phyloP scores from a whole-genome alignment of 2,888 invertebrate species.

The Megaustenia siamemsis region DNA sequence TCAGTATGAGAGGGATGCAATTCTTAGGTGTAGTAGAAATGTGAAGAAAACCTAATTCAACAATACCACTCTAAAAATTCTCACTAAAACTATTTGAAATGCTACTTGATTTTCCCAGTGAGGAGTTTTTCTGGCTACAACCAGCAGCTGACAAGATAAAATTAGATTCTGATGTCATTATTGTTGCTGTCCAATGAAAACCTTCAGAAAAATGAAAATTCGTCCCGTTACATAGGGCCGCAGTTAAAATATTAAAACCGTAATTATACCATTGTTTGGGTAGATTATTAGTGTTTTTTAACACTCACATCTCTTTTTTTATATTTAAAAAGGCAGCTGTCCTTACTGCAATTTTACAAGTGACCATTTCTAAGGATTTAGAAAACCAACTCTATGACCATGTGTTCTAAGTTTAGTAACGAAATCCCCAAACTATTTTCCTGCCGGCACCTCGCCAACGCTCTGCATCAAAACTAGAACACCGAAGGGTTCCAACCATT shows the following conservation, averaged over 20 bases:
- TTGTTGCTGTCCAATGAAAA: slow-evolving; percentile 11
- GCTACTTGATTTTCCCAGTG: too few species aligned
- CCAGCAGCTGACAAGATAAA: too few species aligned
- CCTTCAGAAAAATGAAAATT: neutral
- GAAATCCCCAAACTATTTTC: neutral
- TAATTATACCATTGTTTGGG: too few species aligned
- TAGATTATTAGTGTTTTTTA: too few species aligned
- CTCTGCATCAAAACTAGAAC: neutral
- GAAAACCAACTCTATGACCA: neutral
- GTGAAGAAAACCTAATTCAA: neutral
- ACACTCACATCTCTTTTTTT: too few species aligned
- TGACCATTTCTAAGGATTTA: neutral
- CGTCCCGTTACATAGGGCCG: neutral
- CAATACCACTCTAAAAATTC: neutral
- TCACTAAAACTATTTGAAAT: neutral
- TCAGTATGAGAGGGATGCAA: too few species aligned
- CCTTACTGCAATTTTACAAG: neutral
- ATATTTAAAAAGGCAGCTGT: neutral
- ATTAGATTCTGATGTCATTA: slow-evolving; percentile 29
- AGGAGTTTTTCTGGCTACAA: too few species aligned
- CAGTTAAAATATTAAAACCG: neutral
- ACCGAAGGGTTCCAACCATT: neutral
- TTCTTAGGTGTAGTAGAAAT: neutral
- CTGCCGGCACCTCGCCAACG: neutral
- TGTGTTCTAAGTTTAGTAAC: slow-evolving; percentile 30